phyloP scores from a whole-genome alignment of 30 jellyfish, hydroid and myxozoan species.

The Catostylus mosaicus region DNA sequence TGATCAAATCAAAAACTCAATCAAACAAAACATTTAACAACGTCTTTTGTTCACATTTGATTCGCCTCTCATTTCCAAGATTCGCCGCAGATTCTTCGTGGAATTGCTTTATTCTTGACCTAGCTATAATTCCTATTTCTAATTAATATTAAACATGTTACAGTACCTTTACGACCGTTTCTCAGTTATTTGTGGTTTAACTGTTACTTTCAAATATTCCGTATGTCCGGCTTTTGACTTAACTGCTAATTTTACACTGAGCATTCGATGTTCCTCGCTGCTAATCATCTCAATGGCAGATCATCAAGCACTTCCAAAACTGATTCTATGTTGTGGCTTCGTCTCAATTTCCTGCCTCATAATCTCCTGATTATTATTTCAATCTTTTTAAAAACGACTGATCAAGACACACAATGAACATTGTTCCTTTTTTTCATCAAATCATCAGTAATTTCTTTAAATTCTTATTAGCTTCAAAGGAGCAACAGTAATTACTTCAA shows the following conservation, averaged over 20 bases:
- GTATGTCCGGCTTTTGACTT: not conserved
- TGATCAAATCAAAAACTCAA: too few species aligned
- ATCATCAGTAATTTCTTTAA: not conserved
- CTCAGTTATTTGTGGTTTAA: not conserved
- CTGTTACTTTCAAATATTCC: not conserved
- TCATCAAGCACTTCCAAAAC: too few species aligned
- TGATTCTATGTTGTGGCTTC: too few species aligned
- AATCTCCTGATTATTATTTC: not conserved
- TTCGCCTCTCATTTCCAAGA: too few species aligned
- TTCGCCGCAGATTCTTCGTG: too few species aligned
- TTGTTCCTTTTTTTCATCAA: not conserved
- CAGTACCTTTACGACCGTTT: not conserved
- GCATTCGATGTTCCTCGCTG: too few species aligned
- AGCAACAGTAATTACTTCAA: too few species aligned
- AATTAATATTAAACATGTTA: not conserved
- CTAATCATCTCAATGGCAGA: not conserved
- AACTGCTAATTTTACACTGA: not conserved
- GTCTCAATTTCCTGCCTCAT: slow-evolving; percentile 20
- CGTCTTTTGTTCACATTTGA: too few species aligned
- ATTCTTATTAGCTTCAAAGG: not conserved
- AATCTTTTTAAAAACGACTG: not conserved
- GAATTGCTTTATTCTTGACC: not conserved
- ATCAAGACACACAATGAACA: not conserved
- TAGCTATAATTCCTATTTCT: not conserved
- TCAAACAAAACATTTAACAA: too few species aligned